phyloP scores from a whole-genome alignment of 2,113 vertebrate species.

The Poicephalus meyeri region DNA sequence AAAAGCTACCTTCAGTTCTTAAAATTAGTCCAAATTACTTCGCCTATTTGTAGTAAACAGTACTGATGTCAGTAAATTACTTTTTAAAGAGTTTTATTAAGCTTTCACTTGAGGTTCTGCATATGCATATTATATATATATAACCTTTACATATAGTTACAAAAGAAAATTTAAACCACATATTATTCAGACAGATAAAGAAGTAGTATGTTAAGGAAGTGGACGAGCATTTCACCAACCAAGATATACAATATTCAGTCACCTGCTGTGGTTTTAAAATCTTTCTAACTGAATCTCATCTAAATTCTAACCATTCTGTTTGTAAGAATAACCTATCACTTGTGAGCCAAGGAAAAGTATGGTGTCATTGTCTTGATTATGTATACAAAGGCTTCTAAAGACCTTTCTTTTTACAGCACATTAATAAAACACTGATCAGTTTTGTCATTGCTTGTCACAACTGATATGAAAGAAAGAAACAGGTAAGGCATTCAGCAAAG shows the following conservation, averaged over 20 bases:
- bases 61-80: not conserved
- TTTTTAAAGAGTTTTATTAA: not conserved
- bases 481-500: not conserved
- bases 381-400: not conserved
- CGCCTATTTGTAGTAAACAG: not conserved
- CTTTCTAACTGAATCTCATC: not conserved
- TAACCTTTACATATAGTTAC: not conserved
- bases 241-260: not conserved
- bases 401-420: not conserved
- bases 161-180: not conserved
- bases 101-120: not conserved
- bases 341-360: not conserved
- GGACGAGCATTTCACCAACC: not conserved
- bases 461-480: not conserved
- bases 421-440: not conserved
- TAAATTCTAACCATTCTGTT: not conserved
- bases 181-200: not conserved
- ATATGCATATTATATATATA: not conserved
- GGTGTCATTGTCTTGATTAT: not conserved
- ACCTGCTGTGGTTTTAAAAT: not conserved
- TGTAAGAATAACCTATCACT: not conserved
- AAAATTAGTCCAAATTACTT: not conserved
- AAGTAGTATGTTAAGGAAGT: not conserved
- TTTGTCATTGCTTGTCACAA: not conserved
- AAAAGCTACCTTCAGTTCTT: not conserved